Conservation (phyloP, 2,797 vertebrate species). For the Macrochelys suwanniensis region DNA sequence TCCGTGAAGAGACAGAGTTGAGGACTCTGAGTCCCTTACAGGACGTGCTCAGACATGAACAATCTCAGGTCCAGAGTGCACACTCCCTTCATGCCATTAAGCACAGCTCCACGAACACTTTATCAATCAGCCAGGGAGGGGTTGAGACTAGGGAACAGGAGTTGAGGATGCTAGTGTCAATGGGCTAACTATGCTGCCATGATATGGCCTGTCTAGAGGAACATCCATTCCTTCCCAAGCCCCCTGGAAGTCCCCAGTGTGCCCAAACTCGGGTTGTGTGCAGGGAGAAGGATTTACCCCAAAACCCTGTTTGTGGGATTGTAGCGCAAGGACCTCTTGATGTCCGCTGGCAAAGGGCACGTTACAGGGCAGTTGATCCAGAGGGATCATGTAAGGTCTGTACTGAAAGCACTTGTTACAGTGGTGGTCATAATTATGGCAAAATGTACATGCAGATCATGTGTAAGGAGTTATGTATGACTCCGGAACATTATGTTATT, state of each 20-base stretch:
- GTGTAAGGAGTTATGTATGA: neutral
- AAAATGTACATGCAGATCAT: neutral
- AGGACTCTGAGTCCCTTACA: neutral
- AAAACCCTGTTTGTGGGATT: neutral
- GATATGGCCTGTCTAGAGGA: neutral
- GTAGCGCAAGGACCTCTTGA: neutral
- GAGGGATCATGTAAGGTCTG: neutral
- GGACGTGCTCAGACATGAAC: neutral
- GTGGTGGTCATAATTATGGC: neutral
- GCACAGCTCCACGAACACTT: too few relatives aligned
- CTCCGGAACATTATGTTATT: neutral
- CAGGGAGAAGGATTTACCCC: neutral
- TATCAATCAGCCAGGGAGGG: neutral
- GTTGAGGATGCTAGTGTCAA: neutral
- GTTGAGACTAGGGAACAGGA: neutral
- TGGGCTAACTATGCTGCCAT: neutral
- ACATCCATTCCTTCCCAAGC: neutral
- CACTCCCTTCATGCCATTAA: neutral
- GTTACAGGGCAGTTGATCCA: neutral
- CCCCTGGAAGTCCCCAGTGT: neutral
- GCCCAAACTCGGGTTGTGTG: neutral
- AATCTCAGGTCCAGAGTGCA: neutral
- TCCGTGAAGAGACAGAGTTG: neutral
- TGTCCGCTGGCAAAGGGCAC: neutral
- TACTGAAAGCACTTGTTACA: neutral